Base-by-base conservation (phyloP, 2,113 vertebrate genomes). In the Turnix velox region DNA sequence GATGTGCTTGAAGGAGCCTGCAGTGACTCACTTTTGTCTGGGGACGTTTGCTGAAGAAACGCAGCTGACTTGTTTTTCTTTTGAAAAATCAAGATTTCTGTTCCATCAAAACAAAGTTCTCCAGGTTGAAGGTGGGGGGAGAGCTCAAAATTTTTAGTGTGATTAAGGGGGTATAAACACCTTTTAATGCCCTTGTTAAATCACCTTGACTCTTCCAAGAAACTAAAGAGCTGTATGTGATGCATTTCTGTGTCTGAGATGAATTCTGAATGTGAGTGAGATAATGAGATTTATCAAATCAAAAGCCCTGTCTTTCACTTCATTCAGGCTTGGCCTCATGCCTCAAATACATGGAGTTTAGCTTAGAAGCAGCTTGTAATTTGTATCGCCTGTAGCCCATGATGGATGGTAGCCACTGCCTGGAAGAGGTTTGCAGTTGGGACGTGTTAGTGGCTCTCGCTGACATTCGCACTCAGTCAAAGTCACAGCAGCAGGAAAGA, bases 221-320 rank as follows among this genome's bases (percentile, higher is more conserved):
- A 74, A 51, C 51, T 18, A 55, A 72, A 75, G 71, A 72, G 81
- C 74, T 81, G 69, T 86, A 62, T 75, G 63, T 65, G 59, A 82
- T 87, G 63, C 63, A 40, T 88, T 91, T 71, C 68, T 81, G 67
- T 54, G 67, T 89, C 84, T 91, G 78, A 93, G 77, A 66, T 92
- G 14, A 67, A 73, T 92, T 94, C 94, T 79, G 88, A 96, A 91
- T 92, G 83, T 78, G 76, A 79, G 72, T 6, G 4, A 91, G 80
- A 88, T 87, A 94, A 95, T 87, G 81, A 94, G 83, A 88, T 83
- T 94, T 92, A 91, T 92, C 94, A 90, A 93, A 68, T 94, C 91
- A 94, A 92, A 94, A 65, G 90, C 61, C 59, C 17, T n/a, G 48
- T 92, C 92, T 96, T 95, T 93, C 75, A 87, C 84, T 88, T 92